These are phyloP conservation scores for Drosophila fulvimacula DNA, from an alignment of 2,888 invertebrate species.

Conservation along the genomic window DNA sequence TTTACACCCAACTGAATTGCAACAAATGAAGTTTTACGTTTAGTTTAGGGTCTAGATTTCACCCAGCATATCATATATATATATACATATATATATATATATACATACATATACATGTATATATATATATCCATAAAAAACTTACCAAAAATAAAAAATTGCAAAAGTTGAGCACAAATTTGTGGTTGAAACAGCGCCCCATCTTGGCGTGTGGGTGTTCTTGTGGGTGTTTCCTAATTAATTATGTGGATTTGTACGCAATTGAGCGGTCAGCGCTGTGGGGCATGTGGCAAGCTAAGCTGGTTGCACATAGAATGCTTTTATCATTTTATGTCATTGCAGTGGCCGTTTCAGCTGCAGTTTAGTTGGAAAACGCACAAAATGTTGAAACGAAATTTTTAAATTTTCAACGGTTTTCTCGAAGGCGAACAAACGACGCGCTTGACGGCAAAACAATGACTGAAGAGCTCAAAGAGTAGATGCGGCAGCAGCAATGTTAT, in stretches of 20 bases:
- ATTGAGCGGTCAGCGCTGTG: conserved; percentile 36
- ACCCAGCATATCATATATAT: conserved; percentile 22
- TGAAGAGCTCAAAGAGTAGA: conserved; percentile 35
- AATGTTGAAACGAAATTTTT: conserved; percentile 10
- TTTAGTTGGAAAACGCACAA: neutral
- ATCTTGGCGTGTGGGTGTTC: conserved; percentile 48
- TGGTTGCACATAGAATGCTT: conserved; percentile 6
- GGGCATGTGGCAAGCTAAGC: conserved; percentile 23
- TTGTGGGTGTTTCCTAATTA: conserved; percentile 50
- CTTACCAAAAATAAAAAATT: conserved; percentile 87
- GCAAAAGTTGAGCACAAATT: conserved; percentile 88
- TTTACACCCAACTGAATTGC: conserved; percentile 11
- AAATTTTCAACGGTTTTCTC: conserved; percentile 21
- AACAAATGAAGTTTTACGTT: conserved; percentile 35
- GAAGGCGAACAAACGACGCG: conserved; percentile 35
- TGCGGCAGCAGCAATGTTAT: conserved; percentile 22
- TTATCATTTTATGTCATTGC: conserved; percentile 19
- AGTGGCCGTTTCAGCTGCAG: neutral
- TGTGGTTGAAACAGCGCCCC: conserved; percentile 86
- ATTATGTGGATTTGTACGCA: conserved; percentile 29
- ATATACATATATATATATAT: neutral
- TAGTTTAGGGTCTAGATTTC: conserved; percentile 48
- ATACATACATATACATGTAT: neutral
- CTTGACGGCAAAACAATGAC: conserved; percentile 54
- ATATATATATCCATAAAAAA: conserved; percentile 13